Evolutionary conservation across 2,888 invertebrate species (phyloP).

Genomic region (Caenorhabditis parvicauda): DNA sequence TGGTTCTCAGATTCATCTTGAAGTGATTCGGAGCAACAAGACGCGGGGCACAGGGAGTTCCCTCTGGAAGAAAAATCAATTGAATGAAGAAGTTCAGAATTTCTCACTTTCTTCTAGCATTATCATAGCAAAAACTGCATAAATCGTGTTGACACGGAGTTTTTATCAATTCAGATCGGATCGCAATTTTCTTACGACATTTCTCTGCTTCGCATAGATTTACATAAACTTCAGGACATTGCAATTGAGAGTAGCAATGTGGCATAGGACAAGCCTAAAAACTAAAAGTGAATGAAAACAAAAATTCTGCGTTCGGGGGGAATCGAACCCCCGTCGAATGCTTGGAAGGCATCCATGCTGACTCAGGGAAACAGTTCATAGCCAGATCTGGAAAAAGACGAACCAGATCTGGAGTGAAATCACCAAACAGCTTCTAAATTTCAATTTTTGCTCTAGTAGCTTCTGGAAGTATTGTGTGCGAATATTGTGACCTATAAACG

Average conservation of each 20-base stretch:
- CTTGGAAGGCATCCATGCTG: conserved; percentile 40
- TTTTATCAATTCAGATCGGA: conserved; percentile 26
- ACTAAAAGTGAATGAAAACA: too few species aligned
- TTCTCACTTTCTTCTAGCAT: conserved; percentile 18
- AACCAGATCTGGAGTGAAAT: too few species aligned
- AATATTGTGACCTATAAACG: too few species aligned
- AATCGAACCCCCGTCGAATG: conserved; percentile 37
- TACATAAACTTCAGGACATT: conserved; percentile 18
- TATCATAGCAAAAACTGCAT: conserved; percentile 34
- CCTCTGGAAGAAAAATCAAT: conserved; percentile 15
- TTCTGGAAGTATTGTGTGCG: too few species aligned
- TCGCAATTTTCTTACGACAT: conserved; percentile 15
- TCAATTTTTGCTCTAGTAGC: too few species aligned
- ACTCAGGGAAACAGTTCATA: too few species aligned
- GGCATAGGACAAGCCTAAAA: conserved; percentile 33
- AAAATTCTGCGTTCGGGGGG: conserved; percentile 31
- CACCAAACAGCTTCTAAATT: too few species aligned
- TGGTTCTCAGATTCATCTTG: conserved; percentile 31
- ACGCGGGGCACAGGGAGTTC: conserved; percentile 28
- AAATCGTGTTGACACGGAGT: conserved; percentile 41
- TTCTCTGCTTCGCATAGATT: conserved; percentile 29
- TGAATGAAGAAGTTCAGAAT: too few species aligned
- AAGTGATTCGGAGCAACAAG: conserved; percentile 24
- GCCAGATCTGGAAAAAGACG: too few species aligned
- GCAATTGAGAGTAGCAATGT: conserved; percentile 35